Percentiles rank a stretch among this genome's conserved stretches.
phyloP scores from a whole-genome alignment of 64 coral and sea anemone genomes.

The Hydrozoanthus tunicans region DNA sequence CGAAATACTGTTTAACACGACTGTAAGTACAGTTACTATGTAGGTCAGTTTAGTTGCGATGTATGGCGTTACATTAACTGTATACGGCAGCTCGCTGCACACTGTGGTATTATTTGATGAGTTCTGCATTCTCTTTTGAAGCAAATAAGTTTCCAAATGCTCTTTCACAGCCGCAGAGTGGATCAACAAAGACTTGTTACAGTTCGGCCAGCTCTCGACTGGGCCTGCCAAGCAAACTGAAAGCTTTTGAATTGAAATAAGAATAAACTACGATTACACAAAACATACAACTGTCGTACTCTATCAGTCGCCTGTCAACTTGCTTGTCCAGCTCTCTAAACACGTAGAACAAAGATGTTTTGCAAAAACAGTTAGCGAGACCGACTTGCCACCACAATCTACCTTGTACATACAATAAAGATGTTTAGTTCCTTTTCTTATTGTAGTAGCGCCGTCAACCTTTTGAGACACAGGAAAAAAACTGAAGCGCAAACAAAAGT shows the following conservation, averaged over 20 bases:
- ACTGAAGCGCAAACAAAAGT: background rate
- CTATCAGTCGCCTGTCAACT: constrained; percentile 2
- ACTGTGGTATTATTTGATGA: background rate
- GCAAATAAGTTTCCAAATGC: background rate
- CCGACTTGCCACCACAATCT: background rate
- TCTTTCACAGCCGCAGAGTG: background rate
- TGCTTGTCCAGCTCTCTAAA: constrained; percentile 13
- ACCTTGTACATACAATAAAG: background rate
- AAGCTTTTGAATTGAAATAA: background rate
- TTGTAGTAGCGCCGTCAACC: no score
- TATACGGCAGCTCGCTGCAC: background rate
- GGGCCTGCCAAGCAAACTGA: no score
- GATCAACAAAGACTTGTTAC: background rate
- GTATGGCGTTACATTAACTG: constrained; percentile 20
- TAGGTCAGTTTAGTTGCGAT: background rate
- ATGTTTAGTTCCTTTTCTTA: background rate
- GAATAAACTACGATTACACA: background rate
- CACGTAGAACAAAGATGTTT: background rate
- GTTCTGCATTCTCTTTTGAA: background rate
- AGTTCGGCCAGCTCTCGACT: background rate
- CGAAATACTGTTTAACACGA: constrained; percentile 32
- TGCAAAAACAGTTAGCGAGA: no score
- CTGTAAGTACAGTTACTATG: constrained; percentile 1
- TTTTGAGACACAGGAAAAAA: background rate
- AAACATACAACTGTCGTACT: background rate